Conservation (phyloP, 2,797 vertebrate genomes). For the Halcyon smyrnensis region DNA sequence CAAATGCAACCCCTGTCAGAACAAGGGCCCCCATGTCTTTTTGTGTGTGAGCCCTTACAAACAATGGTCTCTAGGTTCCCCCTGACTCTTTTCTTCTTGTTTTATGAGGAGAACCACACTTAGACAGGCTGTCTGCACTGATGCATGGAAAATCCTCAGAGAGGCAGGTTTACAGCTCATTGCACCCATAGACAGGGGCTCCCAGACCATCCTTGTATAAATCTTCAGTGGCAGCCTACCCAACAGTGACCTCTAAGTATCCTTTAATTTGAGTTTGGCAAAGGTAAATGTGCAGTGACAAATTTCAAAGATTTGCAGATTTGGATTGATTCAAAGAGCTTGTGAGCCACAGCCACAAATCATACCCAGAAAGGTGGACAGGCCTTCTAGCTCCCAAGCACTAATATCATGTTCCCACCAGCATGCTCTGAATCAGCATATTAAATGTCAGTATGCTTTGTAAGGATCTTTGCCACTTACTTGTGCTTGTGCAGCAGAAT, state of each 20-base stretch:
- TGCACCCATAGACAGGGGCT: neutral
- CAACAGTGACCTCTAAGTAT: neutral
- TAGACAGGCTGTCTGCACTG: neutral
- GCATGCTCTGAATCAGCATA: neutral
- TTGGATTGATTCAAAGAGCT: neutral
- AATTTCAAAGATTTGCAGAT: neutral
- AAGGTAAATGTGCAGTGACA: neutral
- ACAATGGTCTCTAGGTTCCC: neutral
- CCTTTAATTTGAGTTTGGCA: neutral
- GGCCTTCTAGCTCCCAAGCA: neutral
- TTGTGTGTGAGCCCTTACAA: neutral
- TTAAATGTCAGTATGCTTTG: neutral
- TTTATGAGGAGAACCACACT: neutral
- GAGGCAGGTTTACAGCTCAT: neutral
- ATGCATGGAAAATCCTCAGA: neutral
- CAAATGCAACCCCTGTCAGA: neutral
- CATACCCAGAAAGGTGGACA: neutral
- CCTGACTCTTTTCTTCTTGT: neutral
- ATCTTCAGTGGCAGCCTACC: neutral
- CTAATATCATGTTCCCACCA: rapidly evolving
- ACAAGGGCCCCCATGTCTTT: rapidly evolving
- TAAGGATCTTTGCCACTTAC: neutral
- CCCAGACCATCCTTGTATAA: neutral
- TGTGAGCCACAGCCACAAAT: neutral
- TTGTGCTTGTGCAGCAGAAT: neutral